Evolutionary conservation across 1,140 invertebrate species (phyloP).

Genomic region (Ctenoplectra terminalis): DNA sequence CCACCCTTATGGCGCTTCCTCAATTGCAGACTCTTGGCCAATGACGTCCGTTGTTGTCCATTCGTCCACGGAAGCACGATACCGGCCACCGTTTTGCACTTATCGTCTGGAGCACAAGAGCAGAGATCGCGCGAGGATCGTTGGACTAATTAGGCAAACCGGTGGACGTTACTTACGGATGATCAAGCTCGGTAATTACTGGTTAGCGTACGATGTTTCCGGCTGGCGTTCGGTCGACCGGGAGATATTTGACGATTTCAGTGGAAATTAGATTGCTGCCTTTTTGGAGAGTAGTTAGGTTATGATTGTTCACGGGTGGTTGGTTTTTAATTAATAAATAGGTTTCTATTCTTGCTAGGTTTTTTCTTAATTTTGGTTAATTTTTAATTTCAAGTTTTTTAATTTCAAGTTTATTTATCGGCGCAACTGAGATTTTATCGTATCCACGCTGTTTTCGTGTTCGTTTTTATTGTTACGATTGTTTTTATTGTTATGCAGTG

Average conservation of each 20-base stretch:
- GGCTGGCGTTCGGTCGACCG: background rate
- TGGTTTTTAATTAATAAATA: too few relatives aligned
- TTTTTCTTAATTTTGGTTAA: too few relatives aligned
- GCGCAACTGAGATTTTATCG: too few relatives aligned
- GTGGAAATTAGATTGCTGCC: background rate
- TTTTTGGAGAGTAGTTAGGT: too few relatives aligned
- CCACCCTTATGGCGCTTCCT: slow-evolving; percentile 16
- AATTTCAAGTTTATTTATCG: too few relatives aligned
- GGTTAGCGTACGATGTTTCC: background rate
- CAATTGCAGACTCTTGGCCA: slow-evolving; percentile 40
- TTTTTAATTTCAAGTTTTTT: too few relatives aligned
- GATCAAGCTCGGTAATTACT: slow-evolving; percentile 20
- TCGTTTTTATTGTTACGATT: too few relatives aligned
- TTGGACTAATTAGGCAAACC: slow-evolving; percentile 21
- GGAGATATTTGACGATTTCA: background rate
- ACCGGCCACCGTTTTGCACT: background rate
- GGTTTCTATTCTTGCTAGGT: too few relatives aligned
- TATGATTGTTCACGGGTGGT: too few relatives aligned
- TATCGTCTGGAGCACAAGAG: background rate
- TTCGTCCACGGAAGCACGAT: slow-evolving; percentile 33
- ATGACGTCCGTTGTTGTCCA: slow-evolving; percentile 22
- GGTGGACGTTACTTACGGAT: background rate
- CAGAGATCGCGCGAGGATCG: background rate
- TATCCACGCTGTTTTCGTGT: too few relatives aligned
- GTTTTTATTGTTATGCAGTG: too few relatives aligned